Evolutionary conservation across 37 sponge, comb jelly and placozoan genomes (phyloP), one percentile per base, ranked within the genome.

Genomic region (Diacarnus erythraeanus): DNA sequence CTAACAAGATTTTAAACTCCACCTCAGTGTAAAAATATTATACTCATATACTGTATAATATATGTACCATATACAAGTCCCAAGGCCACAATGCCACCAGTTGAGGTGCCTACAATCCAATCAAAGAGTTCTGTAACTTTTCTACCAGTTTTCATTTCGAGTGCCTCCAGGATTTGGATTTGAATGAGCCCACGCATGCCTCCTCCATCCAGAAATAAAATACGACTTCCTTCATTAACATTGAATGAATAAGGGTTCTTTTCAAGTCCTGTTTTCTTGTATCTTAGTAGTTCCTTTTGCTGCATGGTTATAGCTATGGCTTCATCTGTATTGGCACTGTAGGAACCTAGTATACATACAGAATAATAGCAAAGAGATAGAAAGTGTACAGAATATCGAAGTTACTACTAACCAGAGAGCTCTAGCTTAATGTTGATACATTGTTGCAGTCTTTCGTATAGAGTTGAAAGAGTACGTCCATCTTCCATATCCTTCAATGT

Each of bases 201-300:
- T 68, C 89, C 89, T 18, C 89, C 89, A 68, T 89, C 89, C 10
- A 89, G 84, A 38, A 66, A 83, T 42, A 89, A 68, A 0, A 89
- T 70, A 2, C 89, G 66, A 31, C 75, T 79, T 0, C 89, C 89
- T 3, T 34, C 38, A 35, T 38, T 71, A 15, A 71, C 38, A 23
- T 40, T 39, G 71, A 71, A 71, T 18, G 42, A 42, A 23, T 39
- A 71, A 25, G 71, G 71, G 8, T 3, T 71, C 42, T 30, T 30
- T 23, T 18, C 17, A 2, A 1, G 17, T 15, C 15, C 27, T 4
- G 74, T 74, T 30, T 74, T 74, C 3, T 76, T 76, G 77, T 42
- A 77, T 37, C 36, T 69, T 0, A 42, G 29, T 21, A 84, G 78
- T 70, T 84, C 85, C 40, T 35, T 57, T 38, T 84, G 85, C 51